phyloP scores from a whole-genome alignment of 1,140 invertebrate genomes.

The Pogonomyrmex californicus region DNA sequence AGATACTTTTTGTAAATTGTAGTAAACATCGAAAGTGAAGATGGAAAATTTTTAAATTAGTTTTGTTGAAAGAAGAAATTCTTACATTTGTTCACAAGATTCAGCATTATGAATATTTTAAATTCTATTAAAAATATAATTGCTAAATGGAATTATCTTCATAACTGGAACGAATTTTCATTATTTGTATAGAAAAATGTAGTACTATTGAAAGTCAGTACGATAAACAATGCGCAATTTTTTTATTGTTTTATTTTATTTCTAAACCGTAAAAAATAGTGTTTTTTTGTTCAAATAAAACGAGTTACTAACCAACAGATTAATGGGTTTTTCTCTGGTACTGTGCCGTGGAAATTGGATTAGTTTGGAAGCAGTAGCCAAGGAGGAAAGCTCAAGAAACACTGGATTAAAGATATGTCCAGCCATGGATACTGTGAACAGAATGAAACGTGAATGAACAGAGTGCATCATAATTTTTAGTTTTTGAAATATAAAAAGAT shows the following conservation, averaged over 20 bases:
- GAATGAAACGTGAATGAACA: neutral
- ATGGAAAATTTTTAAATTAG: neutral
- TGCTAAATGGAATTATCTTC: neutral
- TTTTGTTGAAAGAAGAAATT: neutral
- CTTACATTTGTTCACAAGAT: neutral
- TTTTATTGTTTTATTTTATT: neutral
- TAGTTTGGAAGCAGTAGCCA: slow-evolving; percentile 30
- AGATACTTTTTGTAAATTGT: neutral
- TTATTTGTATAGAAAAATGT: neutral
- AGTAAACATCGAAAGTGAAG: neutral
- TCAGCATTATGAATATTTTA: neutral
- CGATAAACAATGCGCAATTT: too few relatives aligned
- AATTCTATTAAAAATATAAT: slow-evolving; percentile 28
- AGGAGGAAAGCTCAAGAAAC: slow-evolving; percentile 40
- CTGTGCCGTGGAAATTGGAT: slow-evolving; percentile 47
- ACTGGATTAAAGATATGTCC: slow-evolving; percentile 41
- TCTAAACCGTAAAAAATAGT: slow-evolving; percentile 20
- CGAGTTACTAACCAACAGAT: slow-evolving; percentile 44
- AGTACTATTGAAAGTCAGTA: too few relatives aligned
- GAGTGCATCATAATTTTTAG: neutral
- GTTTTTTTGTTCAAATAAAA: slow-evolving; percentile 23
- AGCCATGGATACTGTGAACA: neutral
- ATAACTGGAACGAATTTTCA: neutral
- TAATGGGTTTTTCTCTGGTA: slow-evolving; percentile 35
- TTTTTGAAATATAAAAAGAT: neutral